Evolutionary conservation across 2,888 invertebrate species (phyloP).

Genomic region (Neuroscelio doddi): DNA sequence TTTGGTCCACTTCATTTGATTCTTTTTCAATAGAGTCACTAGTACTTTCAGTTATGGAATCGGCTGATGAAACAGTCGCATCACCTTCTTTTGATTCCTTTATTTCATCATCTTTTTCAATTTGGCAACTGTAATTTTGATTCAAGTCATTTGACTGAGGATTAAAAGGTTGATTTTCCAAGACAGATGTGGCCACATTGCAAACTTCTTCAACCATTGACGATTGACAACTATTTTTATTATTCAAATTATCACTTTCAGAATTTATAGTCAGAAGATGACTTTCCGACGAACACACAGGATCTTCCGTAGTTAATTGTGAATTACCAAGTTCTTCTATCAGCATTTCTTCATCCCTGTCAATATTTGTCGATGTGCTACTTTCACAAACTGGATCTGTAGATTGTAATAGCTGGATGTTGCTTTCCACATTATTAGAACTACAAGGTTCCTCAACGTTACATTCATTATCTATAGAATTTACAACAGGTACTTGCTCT

Average conservation of each 20-base stretch:
- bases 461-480: conserved; percentile 10
- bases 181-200: too few relatives aligned
- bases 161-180: too few relatives aligned
- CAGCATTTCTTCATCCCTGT: not conserved
- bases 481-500: conserved; percentile 6
- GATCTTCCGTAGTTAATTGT: not conserved
- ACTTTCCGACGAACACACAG: conserved; percentile 26
- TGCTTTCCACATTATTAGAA: not conserved
- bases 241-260: not conserved
- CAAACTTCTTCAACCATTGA: not conserved
- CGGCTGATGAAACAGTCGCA: conserved; percentile 5
- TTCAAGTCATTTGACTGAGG: not conserved
- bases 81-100: too few relatives aligned
- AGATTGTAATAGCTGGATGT: too few relatives aligned
- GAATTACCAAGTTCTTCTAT: too few relatives aligned
- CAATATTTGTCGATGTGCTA: not conserved
- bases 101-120: not conserved
- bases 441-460: not conserved
- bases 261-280: not conserved
- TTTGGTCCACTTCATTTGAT: conserved; percentile 19
- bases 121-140: conserved; percentile 1
- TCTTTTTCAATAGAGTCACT: too few relatives aligned
- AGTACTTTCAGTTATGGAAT: too few relatives aligned
- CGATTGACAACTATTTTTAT: not conserved
- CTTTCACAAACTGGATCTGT: not conserved